Evolutionary conservation across 2,113 vertebrate genomes (phyloP).

Genomic region (Cyphomyrus plagiostoma): DNA sequence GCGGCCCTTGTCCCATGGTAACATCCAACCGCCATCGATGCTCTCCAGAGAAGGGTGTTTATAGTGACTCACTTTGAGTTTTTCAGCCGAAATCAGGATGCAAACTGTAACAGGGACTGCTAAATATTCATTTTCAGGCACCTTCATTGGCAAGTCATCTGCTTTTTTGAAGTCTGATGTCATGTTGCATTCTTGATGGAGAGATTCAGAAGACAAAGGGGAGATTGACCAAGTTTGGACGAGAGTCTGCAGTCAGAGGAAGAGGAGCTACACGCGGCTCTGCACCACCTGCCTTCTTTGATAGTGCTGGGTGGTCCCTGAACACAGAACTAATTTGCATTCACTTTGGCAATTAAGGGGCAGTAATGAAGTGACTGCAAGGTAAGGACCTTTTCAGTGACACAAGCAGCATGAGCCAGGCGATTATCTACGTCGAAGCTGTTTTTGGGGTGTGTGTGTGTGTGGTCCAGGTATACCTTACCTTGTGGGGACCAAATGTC

Average conservation of each 20-base stretch:
- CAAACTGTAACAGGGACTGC: background rate
- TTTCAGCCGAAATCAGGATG: background rate
- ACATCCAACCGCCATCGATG: background rate
- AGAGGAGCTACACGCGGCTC: background rate
- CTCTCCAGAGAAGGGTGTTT: background rate
- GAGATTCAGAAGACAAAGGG: background rate
- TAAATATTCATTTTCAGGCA: background rate
- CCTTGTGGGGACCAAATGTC: background rate
- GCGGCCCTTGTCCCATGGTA: background rate
- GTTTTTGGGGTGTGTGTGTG: background rate
- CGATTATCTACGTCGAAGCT: background rate
- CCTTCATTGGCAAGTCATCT: background rate
- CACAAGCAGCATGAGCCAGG: background rate
- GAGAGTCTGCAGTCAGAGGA: background rate
- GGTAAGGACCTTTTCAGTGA: background rate
- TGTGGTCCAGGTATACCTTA: background rate
- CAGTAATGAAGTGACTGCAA: constrained; percentile 2
- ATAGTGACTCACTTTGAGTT: background rate
- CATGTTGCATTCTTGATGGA: background rate
- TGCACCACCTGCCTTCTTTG: background rate
- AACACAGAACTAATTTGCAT: background rate
- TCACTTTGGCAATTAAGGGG: background rate
- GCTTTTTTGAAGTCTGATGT: background rate
- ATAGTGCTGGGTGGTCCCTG: background rate
- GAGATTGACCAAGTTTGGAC: background rate